phyloP scores from a whole-genome alignment of 1,140 invertebrate species.

The Drosophila tropicalis region DNA sequence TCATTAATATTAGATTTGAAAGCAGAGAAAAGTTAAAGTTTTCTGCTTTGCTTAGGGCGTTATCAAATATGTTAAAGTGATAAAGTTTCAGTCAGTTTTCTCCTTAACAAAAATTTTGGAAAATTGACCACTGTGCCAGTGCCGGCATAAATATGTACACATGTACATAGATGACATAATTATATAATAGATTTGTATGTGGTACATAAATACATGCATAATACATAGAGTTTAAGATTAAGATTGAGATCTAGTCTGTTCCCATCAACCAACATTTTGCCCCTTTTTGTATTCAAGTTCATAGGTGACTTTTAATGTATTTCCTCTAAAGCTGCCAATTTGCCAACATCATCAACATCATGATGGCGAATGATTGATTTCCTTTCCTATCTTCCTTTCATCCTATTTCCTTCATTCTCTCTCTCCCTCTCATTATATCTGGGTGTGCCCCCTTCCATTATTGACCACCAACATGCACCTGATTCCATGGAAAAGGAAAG shows the following conservation, averaged over 20 bases:
- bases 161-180: constrained; percentile 1
- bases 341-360: not conserved
- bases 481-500: constrained; percentile 7
- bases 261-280: not conserved
- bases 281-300: not conserved
- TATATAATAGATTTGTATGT: not conserved
- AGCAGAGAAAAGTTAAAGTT: no score
- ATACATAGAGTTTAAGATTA: not conserved
- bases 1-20: no score
- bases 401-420: not conserved
- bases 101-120: no score
- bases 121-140: no score
- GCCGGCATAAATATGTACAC: not conserved
- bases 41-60: no score
- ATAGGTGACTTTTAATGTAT: not conserved
- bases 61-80: no score
- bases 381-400: not conserved
- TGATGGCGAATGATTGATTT: constrained; percentile 4
- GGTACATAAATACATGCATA: not conserved
- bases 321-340: not conserved
- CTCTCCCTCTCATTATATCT: not conserved
- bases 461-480: not conserved
- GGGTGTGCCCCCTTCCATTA: not conserved
- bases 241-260: not conserved
- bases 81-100: no score